Evolutionary conservation across 2,113 vertebrate species (phyloP).

Genomic region (Neotoma lepida): DNA sequence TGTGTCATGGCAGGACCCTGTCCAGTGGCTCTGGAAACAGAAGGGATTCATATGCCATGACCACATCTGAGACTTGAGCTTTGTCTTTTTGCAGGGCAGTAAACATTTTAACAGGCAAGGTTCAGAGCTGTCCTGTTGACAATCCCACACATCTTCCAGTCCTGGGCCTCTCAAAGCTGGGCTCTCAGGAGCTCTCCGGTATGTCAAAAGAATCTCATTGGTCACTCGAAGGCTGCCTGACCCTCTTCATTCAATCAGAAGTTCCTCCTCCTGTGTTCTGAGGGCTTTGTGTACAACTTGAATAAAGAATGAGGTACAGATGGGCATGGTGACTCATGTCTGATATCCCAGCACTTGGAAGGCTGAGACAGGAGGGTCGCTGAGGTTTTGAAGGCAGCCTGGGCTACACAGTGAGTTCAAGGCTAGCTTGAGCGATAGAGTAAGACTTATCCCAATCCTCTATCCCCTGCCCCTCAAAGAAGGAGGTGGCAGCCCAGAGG

Average conservation of each 20-base stretch:
- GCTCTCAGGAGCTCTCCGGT: neutral
- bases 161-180: neutral
- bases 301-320: neutral
- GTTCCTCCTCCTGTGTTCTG: neutral
- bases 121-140: neutral
- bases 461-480: neutral
- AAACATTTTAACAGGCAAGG: neutral
- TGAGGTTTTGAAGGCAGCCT: neutral
- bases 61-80: neutral
- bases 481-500: neutral
- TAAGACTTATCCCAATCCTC: neutral
- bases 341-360: neutral
- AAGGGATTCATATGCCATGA: neutral
- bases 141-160: neutral
- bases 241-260: neutral
- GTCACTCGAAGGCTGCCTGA: neutral
- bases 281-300: neutral
- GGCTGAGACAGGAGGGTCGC: neutral
- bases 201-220: neutral
- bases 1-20: accelerated
- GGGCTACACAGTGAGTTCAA: neutral
- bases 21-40: neutral
- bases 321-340: neutral
- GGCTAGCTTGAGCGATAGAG: neutral
- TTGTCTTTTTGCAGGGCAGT: neutral